Evolutionary conservation across 2,113 vertebrate genomes (phyloP).

Genomic region (Fregetta grallaria): DNA sequence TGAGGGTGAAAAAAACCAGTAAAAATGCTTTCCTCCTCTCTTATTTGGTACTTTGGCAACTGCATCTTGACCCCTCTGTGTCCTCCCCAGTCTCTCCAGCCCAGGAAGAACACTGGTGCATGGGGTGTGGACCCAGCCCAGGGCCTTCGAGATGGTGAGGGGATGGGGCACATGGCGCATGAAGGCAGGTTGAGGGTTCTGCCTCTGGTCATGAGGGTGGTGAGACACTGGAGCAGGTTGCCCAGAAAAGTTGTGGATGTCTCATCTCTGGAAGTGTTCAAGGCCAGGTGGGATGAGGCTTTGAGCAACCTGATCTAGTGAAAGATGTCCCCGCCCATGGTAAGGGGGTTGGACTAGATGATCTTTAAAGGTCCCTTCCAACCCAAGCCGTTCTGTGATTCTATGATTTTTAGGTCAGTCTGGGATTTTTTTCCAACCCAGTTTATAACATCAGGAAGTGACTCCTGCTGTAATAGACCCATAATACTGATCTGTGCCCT

Average conservation of each 20-base stretch:
- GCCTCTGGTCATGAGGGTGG: neutral
- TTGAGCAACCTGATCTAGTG: neutral
- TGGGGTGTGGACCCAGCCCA: fast-evolving
- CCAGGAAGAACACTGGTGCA: neutral
- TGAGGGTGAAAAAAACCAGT: neutral
- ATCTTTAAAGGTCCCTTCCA: neutral
- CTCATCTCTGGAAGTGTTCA: neutral
- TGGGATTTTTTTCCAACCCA: neutral
- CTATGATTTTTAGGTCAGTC: neutral
- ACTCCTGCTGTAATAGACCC: neutral
- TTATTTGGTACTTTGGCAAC: neutral
- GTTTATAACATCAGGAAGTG: neutral
- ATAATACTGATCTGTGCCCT: neutral
- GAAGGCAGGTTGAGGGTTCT: neutral
- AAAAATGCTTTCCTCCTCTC: neutral
- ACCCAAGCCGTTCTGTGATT: neutral
- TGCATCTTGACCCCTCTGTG: neutral
- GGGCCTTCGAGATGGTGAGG: neutral
- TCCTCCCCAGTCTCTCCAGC: neutral
- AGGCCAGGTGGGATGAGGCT: neutral
- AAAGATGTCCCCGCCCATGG: neutral
- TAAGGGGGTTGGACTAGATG: neutral
- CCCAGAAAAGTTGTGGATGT: neutral
- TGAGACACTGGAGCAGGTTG: neutral
- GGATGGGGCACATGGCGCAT: fast-evolving